Base-by-base conservation (phyloP, 2,797 vertebrate species). In the Pterois miles region DNA sequence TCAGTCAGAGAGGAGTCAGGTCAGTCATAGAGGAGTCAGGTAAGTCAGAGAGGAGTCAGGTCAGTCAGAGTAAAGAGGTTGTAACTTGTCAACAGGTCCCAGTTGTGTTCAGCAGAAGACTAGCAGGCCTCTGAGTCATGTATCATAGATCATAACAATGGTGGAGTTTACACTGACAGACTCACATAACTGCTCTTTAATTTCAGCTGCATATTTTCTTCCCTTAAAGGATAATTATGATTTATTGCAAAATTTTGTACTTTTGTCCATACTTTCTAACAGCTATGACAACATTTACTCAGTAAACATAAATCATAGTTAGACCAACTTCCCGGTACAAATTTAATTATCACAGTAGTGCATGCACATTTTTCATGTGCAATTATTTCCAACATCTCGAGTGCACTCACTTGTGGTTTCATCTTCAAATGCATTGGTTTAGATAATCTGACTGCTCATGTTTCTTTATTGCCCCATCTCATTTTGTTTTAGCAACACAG, bases 31-130 rank as follows among this genome's bases (percentile, higher is more conserved):
- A 6, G 16, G 16, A 46, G 43, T 46, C 43, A 46, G 43, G 84
- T 80, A 87, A 86, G 72, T 87, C 82, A 77, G 76, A 70, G 65
- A 79, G 73, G 63, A 63, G 79, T 89, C 71, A 66, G 59, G 83
- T 86, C 80, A 87, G 80, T 88, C 84, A 77, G 36, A 70, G 74
- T 65, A 56, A 74, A 67, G 29, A 56, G 33, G 52, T 66, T 72
- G 66, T 80, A 52, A 79, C 60, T 69, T 56, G 62, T 82, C 33
- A 79, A 13, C 38, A 40, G 16, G 53, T 83, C 67, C 75, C 43
- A 67, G 43, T 23, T 11, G 43, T 54, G 67, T 65, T 59, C 67
- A 43, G 29, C 58, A 71, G 18, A 59, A 43, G 20, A 31, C 18
- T 4, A 38, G 23, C 5, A 23, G 48, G 36, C 46, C 29, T 58